phyloP scores from a whole-genome alignment of 2,113 vertebrate genomes.

The Abramis brama region DNA sequence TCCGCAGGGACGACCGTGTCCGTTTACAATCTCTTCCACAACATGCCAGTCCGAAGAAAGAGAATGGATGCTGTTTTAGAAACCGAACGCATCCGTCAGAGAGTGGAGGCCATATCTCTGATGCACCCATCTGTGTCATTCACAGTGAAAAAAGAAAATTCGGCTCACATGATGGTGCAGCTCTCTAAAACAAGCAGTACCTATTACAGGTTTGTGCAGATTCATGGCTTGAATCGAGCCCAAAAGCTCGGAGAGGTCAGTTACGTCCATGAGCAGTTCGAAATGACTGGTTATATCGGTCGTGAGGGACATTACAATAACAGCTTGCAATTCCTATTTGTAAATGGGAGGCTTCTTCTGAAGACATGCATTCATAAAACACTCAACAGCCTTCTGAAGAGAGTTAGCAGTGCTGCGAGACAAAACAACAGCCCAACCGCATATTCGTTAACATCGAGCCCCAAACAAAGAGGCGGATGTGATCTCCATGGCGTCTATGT shows the following conservation, averaged over 20 bases:
- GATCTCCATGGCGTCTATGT: conserved; percentile 87
- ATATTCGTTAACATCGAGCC: conserved; percentile 71
- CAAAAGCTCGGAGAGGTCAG: conserved; percentile 86
- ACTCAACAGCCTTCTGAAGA: conserved; percentile 86
- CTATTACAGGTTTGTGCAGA: conserved; percentile 90
- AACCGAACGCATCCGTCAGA: conserved; percentile 86
- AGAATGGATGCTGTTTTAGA: conserved; percentile 84
- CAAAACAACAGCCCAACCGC: conserved; percentile 68
- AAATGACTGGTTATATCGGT: conserved; percentile 85
- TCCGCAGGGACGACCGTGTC: conserved; percentile 88
- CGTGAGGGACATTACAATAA: conserved; percentile 92
- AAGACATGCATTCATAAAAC: conserved; percentile 93
- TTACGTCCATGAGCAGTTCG: conserved; percentile 77
- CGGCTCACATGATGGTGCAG: conserved; percentile 87
- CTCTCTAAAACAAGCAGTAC: conserved; percentile 85
- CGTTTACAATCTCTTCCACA: conserved; percentile 87
- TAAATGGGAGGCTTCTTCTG: conserved; percentile 88
- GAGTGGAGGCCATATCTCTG: conserved; percentile 86
- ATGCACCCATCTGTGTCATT: conserved; percentile 91
- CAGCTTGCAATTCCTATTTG: conserved; percentile 90
- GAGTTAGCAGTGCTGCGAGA: conserved; percentile 79
- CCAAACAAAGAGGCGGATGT: conserved; percentile 75
- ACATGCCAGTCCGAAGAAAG: conserved; percentile 89
- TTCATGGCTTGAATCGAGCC: conserved; percentile 81
- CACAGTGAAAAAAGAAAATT: conserved; percentile 87